Evolutionary conservation across 2,888 invertebrate genomes (phyloP).

Genomic region (Odontocolon sp.): DNA sequence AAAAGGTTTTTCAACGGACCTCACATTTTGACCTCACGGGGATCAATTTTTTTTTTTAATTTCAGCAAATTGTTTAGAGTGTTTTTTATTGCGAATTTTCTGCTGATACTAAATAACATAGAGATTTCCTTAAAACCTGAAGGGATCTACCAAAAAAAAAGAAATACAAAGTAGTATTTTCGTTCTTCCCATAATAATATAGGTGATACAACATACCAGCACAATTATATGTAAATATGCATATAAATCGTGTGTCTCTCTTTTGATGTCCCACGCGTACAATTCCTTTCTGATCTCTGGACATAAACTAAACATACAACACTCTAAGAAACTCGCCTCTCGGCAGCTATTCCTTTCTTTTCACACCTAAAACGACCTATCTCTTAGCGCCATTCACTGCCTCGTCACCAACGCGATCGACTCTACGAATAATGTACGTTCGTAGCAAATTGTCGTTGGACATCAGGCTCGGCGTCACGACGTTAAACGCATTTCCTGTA

Average conservation of each 20-base stretch:
- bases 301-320: slow-evolving; percentile 45
- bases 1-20: too few species aligned
- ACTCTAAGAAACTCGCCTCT: background rate
- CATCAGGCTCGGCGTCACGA: slow-evolving; percentile 4
- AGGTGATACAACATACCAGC: too few species aligned
- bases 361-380: slow-evolving; percentile 39
- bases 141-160: too few species aligned
- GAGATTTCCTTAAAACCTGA: too few species aligned
- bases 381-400: slow-evolving; percentile 41
- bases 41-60: too few species aligned
- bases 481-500: slow-evolving; percentile 51
- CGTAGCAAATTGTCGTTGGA: slow-evolving; percentile 27
- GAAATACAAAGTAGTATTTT: too few species aligned
- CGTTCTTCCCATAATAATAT: too few species aligned
- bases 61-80: too few species aligned
- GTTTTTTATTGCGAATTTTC: too few species aligned
- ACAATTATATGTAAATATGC: slow-evolving; percentile 2
- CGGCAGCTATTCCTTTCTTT: slow-evolving; percentile 28
- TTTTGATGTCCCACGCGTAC: slow-evolving; percentile 39
- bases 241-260: background rate
- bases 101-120: too few species aligned
- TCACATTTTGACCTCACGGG: too few species aligned
- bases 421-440: slow-evolving; percentile 42
- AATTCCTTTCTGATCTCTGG: slow-evolving; percentile 38
- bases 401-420: slow-evolving; percentile 19